Base-by-base conservation (phyloP, 2,113 vertebrate species). In the Etheostoma spectabile region DNA sequence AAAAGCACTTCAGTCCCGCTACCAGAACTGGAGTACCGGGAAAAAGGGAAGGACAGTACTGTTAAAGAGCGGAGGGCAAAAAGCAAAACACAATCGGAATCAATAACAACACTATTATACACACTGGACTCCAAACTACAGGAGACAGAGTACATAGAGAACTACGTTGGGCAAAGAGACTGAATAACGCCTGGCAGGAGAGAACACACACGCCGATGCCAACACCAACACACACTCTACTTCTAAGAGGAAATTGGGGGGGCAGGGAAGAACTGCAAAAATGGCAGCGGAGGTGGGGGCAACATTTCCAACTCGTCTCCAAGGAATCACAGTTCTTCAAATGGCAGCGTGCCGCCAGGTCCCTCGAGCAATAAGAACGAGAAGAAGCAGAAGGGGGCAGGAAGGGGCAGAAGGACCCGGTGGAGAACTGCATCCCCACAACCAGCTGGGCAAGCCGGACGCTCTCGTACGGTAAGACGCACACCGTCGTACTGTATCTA, bases 351-450 rank as follows among this genome's bases (percentile, higher is more conserved):
- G 82, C 97, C 96, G n/a, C 52, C 85, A 1, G 90, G 84, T 45
- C 86, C 91, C 12, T 96, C 96, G 0, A 94, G 96, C 65, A 89
- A 80, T 67, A 99, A 96, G 92, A 98, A 95, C 0, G 98, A 99
- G 90, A 99, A 96, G 93, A 99, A 99, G 90, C 98, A 99, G 95
- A 99, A 98, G 67, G 97, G 97, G 74, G 85, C 95, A 0, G 96
- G 90, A 99, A 97, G 89, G 96, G 96, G 48, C 98, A 97, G 49
- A 99, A 97, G 94, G 98, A 99, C 88, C 96, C 96, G 67, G 96
- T 97, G 96, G 98, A 99, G 79, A 99, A 99, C 80, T 99, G 97
- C 95, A 99, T 99, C 94, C 98, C 98, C 89, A 99, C 87, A 99
- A 99, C 95, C 98, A 99, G 95, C 96, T 99, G 78, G 97, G 97